Evolutionary conservation across 92 coral and sea anemone genomes (phyloP), one percentile per base, ranked within the genome.

Genomic region (Heliopora coerulea): DNA sequence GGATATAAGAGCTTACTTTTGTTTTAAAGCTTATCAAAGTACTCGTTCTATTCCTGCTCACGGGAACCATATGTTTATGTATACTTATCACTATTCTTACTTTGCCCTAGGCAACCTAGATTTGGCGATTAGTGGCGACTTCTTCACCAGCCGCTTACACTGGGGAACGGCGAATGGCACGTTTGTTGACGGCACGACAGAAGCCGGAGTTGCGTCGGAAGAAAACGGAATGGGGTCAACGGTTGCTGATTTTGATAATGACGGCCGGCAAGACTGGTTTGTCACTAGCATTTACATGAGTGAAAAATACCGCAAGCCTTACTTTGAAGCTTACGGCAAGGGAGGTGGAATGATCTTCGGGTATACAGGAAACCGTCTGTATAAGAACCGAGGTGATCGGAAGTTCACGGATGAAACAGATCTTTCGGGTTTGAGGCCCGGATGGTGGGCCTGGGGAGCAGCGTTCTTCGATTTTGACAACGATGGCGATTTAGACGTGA

Each of bases 151-250:
- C 64, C 97, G 88, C 24, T 15, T 90, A 17, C 88, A 86, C 81
- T 95, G 99, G 99, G 91, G 89, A 41, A 95, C 88, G 26, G 99
- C 90, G 5, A 84, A 95, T 61, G 99, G 99, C 1, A 95, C 99
- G 15, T 95, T 95, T 50, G 84, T 82, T 3, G 87, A 91, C 13
- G 97, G 89, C 13, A 95, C 96, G 25, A 60, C 81, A 57, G 80
- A 59, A 28, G 79, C 91, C 5, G 91, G 95, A 8, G 66, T 88
- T 46, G 99, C 97, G 4, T 81, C 91, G 30, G 99, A 95, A 68
- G 99, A 95, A 73, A 95, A 95, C 79, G 99, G 99, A 35, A 95
- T 95, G 99, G 99, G 99, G 8, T 88, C 91, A 4, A 88, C 99
- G 25, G 83, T 95, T 29, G 96, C 91, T 0, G 99, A 95, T 81